A percentile compares a stretch with the other conserved stretches of the same genome.
These are phyloP conservation scores for Scleropages formosus DNA, from an alignment of 2,797 vertebrate species.

Conservation along the genomic window DNA sequence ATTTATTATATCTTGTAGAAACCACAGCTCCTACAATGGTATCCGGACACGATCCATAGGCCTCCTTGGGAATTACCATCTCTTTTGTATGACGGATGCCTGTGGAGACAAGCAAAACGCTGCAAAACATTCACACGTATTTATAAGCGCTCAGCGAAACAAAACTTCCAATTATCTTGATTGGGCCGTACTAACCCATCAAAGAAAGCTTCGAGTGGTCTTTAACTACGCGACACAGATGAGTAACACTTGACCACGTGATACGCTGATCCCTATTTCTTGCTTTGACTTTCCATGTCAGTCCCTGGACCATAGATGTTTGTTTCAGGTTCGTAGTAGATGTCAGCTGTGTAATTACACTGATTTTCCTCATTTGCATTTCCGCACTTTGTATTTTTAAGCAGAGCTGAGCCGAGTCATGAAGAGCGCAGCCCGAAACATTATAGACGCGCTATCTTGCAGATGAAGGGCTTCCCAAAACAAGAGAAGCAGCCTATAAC, in stretches of 20 bases:
- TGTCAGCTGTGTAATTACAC: background rate
- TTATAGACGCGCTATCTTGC: background rate
- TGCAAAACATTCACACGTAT: background rate
- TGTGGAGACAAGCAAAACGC: too few species aligned
- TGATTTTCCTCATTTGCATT: slow-evolving; percentile 1
- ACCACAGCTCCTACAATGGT: background rate
- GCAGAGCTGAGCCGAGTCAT: slow-evolving; percentile 1
- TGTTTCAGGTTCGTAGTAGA: background rate
- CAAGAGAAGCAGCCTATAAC: background rate
- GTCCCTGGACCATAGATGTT: background rate
- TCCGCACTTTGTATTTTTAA: background rate
- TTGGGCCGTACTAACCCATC: background rate
- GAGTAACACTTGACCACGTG: background rate
- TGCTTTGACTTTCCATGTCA: background rate
- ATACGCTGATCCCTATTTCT: background rate
- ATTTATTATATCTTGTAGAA: background rate
- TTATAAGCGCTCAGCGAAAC: background rate
- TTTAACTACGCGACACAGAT: too few species aligned
- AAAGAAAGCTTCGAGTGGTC: too few species aligned
- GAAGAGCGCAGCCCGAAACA: background rate
- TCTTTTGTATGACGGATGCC: background rate
- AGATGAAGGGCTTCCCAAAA: slow-evolving; percentile 12
- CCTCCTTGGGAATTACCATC: background rate
- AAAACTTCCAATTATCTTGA: background rate
- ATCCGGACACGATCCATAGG: background rate